Base-by-base conservation (phyloP, 2,797 vertebrate genomes). In the Myripristis murdjan region DNA sequence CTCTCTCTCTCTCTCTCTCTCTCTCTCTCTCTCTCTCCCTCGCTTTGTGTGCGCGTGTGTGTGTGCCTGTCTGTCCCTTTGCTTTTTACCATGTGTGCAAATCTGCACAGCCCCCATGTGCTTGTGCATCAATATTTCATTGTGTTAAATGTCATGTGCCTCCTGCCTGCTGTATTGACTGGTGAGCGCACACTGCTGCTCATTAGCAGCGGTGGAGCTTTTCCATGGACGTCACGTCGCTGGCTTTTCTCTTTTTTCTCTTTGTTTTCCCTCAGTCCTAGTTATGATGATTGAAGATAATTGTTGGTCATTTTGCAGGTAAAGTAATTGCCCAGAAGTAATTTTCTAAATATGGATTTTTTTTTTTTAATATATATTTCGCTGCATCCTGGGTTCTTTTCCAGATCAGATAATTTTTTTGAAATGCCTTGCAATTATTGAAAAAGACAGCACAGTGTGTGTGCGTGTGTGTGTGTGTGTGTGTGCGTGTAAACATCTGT, bases 141-240 rank as follows among this genome's bases (percentile, higher is more conserved):
- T 89, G 89, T 88, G 81, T 89, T 93, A 92, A 93, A 93, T 92
- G 91, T 91, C 91, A 93, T 79, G 84, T 64, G 85, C 87, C 84
- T 88, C 78, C 90, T 87, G 90, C 83, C 79, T 78, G 81, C 77
- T 68, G 67, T 83, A 88, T 87, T 84, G 88, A 91, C 85, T 82
- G 70, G 57, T 7, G 31, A 48, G 8, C 59, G 14, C 58, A 11
- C 79, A 86, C 84, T 1, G 9, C 85, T 79, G 87, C 86, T 87
- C 68, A 57, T 89, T 88, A 91, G 84, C 64, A 76, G 66, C 46
- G 53, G 15, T 63, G 20, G 46, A 48, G 46, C 4, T 44, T 47
- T 18, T 46, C 54, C 71, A 0, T 73, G 62, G 28, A 43, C 84
- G 81, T 78, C 58, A 64, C 44, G 1, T 70, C 41, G 59, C 49